These are phyloP conservation scores for Craseonycteris thonglongyai DNA, from an alignment of 2,113 vertebrate genomes.

Conservation along the genomic window DNA sequence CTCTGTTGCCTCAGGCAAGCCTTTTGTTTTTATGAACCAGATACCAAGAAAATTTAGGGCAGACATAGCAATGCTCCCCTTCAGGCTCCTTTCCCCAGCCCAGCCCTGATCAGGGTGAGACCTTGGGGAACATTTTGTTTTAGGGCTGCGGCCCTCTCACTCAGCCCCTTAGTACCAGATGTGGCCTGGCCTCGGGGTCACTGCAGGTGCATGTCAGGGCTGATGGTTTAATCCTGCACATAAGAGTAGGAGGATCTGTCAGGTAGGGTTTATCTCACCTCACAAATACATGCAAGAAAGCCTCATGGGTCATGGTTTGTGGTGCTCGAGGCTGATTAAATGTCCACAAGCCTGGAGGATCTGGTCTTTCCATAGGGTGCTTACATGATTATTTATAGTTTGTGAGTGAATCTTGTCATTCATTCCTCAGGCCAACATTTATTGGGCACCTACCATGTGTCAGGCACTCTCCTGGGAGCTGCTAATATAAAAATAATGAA, in stretches of 20 bases:
- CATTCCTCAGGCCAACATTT: not conserved
- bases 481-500: not conserved
- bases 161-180: not conserved
- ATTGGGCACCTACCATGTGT: not conserved
- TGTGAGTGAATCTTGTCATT: not conserved
- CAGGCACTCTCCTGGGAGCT: not conserved
- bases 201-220: accelerated
- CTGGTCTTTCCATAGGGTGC: not conserved
- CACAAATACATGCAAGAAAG: not conserved
- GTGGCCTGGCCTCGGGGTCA: not conserved
- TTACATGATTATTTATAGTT: not conserved
- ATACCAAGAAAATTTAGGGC: conserved; percentile 1
- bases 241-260: not conserved
- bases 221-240: not conserved
- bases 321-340: not conserved
- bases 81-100: not conserved
- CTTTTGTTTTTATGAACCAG: conserved; percentile 37
- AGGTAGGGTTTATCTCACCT: not conserved
- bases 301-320: not conserved
- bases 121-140: not conserved
- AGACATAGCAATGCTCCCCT: not conserved
- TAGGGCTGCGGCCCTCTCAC: not conserved
- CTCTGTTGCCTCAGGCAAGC: not conserved
- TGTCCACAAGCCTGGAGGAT: not conserved
- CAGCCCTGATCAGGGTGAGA: accelerated